phyloP scores from a whole-genome alignment of 2,888 invertebrate genomes.

The Molorchus minor region DNA sequence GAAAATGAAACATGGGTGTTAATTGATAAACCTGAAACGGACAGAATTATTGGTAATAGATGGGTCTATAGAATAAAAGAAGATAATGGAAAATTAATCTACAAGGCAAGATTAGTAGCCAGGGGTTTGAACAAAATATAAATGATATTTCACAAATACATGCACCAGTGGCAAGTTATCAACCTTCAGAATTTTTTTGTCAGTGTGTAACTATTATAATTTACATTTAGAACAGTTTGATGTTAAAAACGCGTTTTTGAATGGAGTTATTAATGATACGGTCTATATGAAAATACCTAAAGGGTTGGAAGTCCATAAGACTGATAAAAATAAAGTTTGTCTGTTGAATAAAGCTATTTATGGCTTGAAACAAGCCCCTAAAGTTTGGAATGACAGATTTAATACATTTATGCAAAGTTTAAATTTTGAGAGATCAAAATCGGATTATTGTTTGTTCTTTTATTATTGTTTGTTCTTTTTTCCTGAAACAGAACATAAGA shows the following conservation, averaged over 20 bases:
- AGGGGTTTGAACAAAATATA: neutral
- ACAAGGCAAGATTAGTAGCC: neutral
- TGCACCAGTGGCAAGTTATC: conserved; percentile 7
- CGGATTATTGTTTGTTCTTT: conserved; percentile 6
- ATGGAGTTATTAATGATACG: neutral
- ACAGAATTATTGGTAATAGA: neutral
- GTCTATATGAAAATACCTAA: conserved; percentile 6
- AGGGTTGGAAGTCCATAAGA: neutral
- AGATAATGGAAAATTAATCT: neutral
- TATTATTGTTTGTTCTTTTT: no score
- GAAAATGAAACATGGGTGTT: conserved; percentile 4
- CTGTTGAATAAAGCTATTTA: neutral
- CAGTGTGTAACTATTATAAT: neutral
- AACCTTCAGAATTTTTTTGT: conserved; percentile 2
- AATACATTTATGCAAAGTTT: neutral
- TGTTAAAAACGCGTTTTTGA: conserved; percentile 5
- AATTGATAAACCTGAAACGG: neutral
- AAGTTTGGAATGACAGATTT: neutral
- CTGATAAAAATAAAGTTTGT: neutral
- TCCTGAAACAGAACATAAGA: no score
- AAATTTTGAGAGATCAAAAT: conserved; percentile 4
- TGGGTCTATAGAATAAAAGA: neutral
- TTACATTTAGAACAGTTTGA: neutral
- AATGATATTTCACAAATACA: conserved; percentile 26
- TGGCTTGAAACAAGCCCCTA: neutral